Conservation (phyloP, 2,113 vertebrate genomes). For the Rousettus leschenaultii region DNA sequence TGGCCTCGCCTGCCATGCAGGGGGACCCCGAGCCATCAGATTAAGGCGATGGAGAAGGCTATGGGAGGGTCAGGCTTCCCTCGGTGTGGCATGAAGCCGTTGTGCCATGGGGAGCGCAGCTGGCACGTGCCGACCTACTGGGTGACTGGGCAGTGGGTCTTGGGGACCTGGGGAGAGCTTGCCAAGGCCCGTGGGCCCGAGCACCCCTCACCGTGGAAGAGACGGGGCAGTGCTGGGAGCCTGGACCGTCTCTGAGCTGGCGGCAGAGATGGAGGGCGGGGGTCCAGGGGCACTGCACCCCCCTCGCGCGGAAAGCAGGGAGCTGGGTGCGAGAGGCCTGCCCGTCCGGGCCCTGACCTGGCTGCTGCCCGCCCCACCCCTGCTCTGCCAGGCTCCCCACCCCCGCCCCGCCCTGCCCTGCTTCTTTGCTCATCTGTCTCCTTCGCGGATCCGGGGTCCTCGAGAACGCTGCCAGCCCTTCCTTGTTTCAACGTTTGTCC, state of each 20-base stretch:
- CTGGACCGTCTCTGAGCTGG: rapidly evolving
- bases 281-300: rapidly evolving
- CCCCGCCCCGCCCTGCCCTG: background rate
- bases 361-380: background rate
- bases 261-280: background rate
- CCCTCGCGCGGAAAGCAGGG: background rate
- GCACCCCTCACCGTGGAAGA: background rate
- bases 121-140: background rate
- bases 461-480: background rate
- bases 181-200: background rate
- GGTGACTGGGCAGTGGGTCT: background rate
- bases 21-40: background rate
- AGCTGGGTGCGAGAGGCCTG: background rate
- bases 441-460: background rate
- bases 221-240: rapidly evolving
- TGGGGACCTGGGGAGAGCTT: background rate
- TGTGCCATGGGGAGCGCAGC: background rate
- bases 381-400: background rate
- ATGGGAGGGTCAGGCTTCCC: rapidly evolving
- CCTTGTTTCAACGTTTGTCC: rapidly evolving
- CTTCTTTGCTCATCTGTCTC: background rate
- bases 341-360: background rate
- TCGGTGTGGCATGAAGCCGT: rapidly evolving
- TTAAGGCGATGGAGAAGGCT: background rate
- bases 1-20: background rate